A percentile compares a stretch with the other conserved stretches of the same genome.
Conservation (phyloP, 2,888 invertebrate species). For the Orchesellides sinensis region DNA sequence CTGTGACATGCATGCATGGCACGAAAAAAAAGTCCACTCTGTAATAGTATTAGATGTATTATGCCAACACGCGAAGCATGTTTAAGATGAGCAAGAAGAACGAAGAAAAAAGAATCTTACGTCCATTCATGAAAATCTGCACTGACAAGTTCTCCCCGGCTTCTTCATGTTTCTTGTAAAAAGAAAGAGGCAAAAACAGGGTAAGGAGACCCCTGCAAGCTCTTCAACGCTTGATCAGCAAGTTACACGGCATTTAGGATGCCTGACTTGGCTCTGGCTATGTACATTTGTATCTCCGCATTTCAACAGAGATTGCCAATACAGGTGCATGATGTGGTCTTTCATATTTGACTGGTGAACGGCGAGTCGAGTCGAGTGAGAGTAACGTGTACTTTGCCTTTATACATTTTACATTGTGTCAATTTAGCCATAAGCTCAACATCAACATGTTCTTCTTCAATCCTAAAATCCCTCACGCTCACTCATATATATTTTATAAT, state of each 20-base stretch:
- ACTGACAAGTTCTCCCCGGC: slow-evolving; percentile 57
- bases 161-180: slow-evolving; percentile 12
- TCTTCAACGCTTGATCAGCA: neutral
- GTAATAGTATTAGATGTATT: too few relatives aligned
- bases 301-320: too few relatives aligned
- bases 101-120: slow-evolving; percentile 41
- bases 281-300: neutral
- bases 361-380: too few relatives aligned
- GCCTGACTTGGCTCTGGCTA: neutral
- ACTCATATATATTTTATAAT: neutral
- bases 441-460: neutral
- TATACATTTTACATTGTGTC: neutral
- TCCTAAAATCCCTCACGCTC: slow-evolving; percentile 20
- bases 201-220: slow-evolving; percentile 27
- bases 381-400: neutral
- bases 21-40: neutral
- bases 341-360: too few relatives aligned
- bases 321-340: too few relatives aligned
- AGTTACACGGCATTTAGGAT: neutral
- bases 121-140: slow-evolving; percentile 68
- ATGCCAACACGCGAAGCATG: neutral
- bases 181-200: neutral
- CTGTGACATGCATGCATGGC: neutral
- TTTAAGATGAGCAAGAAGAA: neutral
- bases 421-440: neutral